These are phyloP conservation scores for Trididemnum clinides DNA, from an alignment of 23 tunicate genomes.

Conservation along the genomic window DNA sequence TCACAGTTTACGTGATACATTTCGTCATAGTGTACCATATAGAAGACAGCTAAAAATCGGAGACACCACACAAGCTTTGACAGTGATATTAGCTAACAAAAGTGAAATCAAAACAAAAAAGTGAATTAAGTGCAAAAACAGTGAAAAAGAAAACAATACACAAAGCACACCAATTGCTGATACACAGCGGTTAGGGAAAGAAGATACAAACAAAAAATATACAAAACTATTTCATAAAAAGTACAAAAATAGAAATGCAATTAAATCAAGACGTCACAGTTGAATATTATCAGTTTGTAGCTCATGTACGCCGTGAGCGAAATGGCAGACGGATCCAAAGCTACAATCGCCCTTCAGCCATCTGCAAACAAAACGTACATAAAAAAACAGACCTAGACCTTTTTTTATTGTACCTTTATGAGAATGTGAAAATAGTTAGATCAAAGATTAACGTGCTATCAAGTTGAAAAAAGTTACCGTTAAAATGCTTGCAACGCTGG, in stretches of 20 bases:
- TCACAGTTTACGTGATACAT: no score
- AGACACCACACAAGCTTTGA: no score
- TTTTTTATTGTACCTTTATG: not conserved
- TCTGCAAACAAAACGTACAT: conserved; percentile 33
- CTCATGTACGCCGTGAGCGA: conserved; percentile 75
- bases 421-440: not conserved
- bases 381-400: no score
- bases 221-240: not conserved
- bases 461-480: not conserved
- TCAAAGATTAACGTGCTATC: not conserved
- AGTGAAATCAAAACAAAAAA: not conserved
- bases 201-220: not conserved
- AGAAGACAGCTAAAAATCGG: no score
- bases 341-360: conserved; percentile 69
- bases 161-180: no score
- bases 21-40: not conserved
- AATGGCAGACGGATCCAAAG: conserved; percentile 72
- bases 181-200: no score
- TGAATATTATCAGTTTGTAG: not conserved
- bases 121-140: not conserved
- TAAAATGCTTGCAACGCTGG: no score
- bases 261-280: not conserved
- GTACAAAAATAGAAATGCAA: not conserved
- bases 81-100: no score
- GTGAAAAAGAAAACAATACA: not conserved